Percentiles rank a stretch among this genome's conserved stretches.
These are phyloP conservation scores for Dendrolimus punctatus DNA, from an alignment of 1,140 invertebrate genomes.

Conservation along the genomic window DNA sequence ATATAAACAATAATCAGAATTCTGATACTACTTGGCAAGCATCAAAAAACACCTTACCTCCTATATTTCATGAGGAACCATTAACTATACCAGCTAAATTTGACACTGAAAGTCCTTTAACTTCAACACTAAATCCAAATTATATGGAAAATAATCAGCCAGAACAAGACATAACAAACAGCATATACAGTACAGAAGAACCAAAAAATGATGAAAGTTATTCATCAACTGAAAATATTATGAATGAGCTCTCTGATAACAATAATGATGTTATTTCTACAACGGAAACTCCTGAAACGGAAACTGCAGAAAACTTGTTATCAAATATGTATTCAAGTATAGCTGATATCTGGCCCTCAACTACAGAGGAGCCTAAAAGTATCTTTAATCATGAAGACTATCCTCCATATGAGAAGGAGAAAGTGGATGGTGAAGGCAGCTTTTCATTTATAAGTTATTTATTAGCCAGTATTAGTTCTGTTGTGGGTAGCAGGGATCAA, in stretches of 20 bases:
- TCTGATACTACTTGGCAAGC: slow-evolving; percentile 1
- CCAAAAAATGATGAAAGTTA: slow-evolving; percentile 5
- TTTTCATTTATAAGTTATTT: slow-evolving; percentile 50
- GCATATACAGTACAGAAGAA: too few species aligned
- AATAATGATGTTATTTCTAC: slow-evolving; percentile 5
- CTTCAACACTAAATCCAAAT: background rate
- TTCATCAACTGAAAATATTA: slow-evolving; percentile 1
- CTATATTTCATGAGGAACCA: background rate
- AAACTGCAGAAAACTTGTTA: slow-evolving; percentile 29
- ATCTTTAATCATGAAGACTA: slow-evolving; percentile 41
- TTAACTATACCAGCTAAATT: slow-evolving; percentile 3
- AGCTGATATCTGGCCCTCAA: slow-evolving; percentile 35
- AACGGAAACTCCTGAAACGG: slow-evolving; percentile 14
- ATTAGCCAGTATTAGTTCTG: slow-evolving; percentile 30
- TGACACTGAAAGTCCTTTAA: background rate
- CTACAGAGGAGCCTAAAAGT: slow-evolving; percentile 28
- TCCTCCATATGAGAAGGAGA: slow-evolving; percentile 18
- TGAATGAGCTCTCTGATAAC: background rate
- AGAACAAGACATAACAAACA: background rate
- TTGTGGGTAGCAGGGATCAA: slow-evolving; percentile 40
- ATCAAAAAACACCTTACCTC: slow-evolving; percentile 2
- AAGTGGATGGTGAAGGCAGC: slow-evolving; percentile 22
- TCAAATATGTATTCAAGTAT: slow-evolving; percentile 42
- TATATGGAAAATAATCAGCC: background rate
- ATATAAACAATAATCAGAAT: background rate